Conservation (phyloP, 2,797 vertebrate species). For the Rhinophrynus dorsalis region DNA sequence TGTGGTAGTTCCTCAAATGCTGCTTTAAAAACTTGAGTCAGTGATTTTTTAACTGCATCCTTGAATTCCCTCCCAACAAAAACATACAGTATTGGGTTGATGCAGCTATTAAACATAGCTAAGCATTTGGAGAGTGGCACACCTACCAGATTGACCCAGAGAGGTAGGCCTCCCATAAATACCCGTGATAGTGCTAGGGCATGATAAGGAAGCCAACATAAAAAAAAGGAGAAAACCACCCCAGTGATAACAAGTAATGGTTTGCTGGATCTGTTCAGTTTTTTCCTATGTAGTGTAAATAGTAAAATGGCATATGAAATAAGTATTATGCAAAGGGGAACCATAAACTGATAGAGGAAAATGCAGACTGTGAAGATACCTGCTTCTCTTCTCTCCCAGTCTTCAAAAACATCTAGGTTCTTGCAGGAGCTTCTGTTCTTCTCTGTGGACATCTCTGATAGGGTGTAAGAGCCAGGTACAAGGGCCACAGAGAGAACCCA, state of each 20-base stretch:
- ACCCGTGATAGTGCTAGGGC: constrained; percentile 49
- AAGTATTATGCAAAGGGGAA: constrained; percentile 47
- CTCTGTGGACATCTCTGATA: constrained; percentile 49
- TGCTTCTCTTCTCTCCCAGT: constrained; percentile 50
- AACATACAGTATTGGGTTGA: constrained; percentile 79
- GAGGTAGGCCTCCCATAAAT: constrained; percentile 34
- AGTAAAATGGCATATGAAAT: constrained; percentile 50
- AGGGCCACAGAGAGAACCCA: constrained; percentile 51
- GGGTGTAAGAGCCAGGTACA: constrained; percentile 52
- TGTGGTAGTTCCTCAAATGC: constrained; percentile 33
- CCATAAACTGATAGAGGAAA: constrained; percentile 54
- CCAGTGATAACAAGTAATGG: constrained; percentile 50
- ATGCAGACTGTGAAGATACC: constrained; percentile 53
- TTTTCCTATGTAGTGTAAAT: constrained; percentile 49
- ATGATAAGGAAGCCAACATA: constrained; percentile 54
- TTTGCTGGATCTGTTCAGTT: constrained; percentile 51
- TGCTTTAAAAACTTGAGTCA: constrained; percentile 68
- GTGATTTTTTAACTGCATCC: constrained; percentile 77
- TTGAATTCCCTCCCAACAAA: constrained; percentile 72
- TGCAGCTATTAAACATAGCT: constrained; percentile 70
- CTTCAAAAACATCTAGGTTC: constrained; percentile 54
- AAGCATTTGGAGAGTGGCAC: constrained; percentile 54
- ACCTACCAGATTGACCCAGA: constrained; percentile 41
- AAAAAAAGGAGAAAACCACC: constrained; percentile 52
- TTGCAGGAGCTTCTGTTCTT: constrained; percentile 54